Base-by-base conservation (phyloP, 2,113 vertebrate species). In the Brachypteracias leptosomus region DNA sequence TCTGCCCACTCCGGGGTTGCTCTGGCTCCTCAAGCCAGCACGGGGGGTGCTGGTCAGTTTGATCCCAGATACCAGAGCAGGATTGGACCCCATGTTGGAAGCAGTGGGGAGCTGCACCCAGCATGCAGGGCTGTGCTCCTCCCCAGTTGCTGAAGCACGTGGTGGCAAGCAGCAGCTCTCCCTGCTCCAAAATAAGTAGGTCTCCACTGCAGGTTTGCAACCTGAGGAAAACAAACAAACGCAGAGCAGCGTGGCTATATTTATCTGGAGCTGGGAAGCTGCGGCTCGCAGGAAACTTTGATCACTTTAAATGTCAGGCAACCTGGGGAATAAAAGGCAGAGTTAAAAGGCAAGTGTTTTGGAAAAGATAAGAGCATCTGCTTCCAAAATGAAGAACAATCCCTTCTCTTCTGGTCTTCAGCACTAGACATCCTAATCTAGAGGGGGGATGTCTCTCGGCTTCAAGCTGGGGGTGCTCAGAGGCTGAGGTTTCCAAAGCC, bases 221-320 rank as follows among this genome's bases (percentile, higher is more conserved):
- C 85, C 85, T 72, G 80, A 83, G 49, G 73, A 86, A 93, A 91
- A 94, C 85, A 97, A 93, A 92, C 73, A 86, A 85, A 87, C 42
- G 85, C 73, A 78, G 86, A 94, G 90, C 85, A 46, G n/a, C 0
- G 0, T 31, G 63, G 59, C 75, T 93, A 96, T 91, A 95, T 97
- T 96, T 96, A 94, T 86, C 92, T 80, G 88, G 71, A 93, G 84
- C 52, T 77, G n/a, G 28, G 91, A 59, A 81, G 83, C 52, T 89
- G 65, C 71, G 68, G 44, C 49, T 97, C 33, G 38, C 68, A 67
- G 90, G 59, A 51, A 92, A 11, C 96, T 96, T 97, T 97, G 96
- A 97, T 97, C 95, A 92, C 22, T 95, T 84, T 9, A 90, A 74
- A 71, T 84, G 94, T 84, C 89, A 95, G 55, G 25, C 12, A 26